Evolutionary conservation across 2,113 vertebrate genomes (phyloP).

Genomic region (Nerophis lumbriciformis): DNA sequence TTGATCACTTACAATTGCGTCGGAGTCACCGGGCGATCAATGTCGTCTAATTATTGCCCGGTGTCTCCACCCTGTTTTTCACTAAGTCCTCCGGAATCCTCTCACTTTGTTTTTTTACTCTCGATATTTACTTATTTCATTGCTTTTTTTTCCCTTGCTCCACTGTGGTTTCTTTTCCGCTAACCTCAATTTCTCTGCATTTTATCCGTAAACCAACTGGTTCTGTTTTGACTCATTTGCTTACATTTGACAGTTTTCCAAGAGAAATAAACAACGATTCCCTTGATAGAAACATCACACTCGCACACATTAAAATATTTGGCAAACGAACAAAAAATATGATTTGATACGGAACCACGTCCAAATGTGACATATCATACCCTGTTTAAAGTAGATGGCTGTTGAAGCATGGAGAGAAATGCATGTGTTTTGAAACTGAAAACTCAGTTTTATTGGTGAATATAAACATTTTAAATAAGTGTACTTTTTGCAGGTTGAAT

Average conservation of each 20-base stretch:
- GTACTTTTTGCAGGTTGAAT: no score
- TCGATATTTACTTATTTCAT: not conserved
- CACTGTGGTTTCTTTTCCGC: constrained; percentile 1
- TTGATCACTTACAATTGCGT: constrained; percentile 65
- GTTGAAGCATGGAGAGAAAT: no score
- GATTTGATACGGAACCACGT: not conserved
- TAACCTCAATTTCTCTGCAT: constrained; percentile 17
- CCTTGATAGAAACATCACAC: constrained; percentile 8
- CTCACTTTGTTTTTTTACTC: constrained; percentile 7
- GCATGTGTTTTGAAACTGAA: no score
- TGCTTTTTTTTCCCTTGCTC: not conserved
- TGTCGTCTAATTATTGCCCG: constrained; percentile 51
- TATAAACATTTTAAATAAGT: no score
- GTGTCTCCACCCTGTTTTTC: constrained; percentile 23
- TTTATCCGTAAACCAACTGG: constrained; percentile 19
- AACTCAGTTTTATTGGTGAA: no score
- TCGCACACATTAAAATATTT: constrained; percentile 1
- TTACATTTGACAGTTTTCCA: constrained; percentile 32
- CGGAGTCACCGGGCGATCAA: constrained; percentile 57
- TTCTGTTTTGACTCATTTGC: constrained; percentile 19
- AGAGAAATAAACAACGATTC: constrained; percentile 23
- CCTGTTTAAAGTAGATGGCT: not conserved
- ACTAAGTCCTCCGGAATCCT: constrained; percentile 20
- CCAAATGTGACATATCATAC: constrained; percentile 48
- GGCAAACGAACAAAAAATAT: constrained; percentile 24